phyloP scores from a whole-genome alignment of 2,888 invertebrate genomes.

The Anodontia alba region DNA sequence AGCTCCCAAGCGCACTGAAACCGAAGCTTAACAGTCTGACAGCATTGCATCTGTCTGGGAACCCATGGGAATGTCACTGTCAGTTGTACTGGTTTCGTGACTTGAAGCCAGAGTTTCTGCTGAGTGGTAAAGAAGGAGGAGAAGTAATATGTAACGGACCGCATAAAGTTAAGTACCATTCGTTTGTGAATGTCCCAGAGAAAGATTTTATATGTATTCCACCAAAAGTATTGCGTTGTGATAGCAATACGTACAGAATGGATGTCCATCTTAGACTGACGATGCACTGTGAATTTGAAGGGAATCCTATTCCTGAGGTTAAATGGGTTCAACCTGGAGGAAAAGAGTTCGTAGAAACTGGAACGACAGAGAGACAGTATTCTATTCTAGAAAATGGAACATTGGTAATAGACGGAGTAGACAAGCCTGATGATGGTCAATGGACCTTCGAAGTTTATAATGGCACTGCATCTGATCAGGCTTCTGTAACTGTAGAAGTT shows the following conservation, averaged over 20 bases:
- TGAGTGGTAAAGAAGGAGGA: conserved; percentile 34
- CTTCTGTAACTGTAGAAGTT: conserved; percentile 40
- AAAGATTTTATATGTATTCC: conserved; percentile 60
- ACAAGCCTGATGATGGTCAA: conserved; percentile 45
- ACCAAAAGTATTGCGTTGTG: conserved; percentile 61
- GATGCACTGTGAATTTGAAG: conserved; percentile 60
- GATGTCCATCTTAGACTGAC: conserved; percentile 40
- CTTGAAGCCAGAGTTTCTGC: conserved; percentile 35
- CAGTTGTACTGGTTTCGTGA: conserved; percentile 65
- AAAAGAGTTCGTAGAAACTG: conserved; percentile 37
- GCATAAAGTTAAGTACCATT: conserved; percentile 46
- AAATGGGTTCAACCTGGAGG: conserved; percentile 62
- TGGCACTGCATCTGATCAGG: conserved; percentile 44
- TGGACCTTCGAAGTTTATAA: conserved; percentile 58
- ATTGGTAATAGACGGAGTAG: conserved; percentile 49
- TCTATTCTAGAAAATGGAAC: conserved; percentile 56
- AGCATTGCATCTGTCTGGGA: conserved; percentile 55
- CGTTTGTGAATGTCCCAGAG: conserved; percentile 57
- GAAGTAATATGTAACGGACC: conserved; percentile 66
- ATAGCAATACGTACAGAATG: conserved; percentile 36
- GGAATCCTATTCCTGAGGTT: conserved; percentile 65
- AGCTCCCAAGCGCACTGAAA: conserved; percentile 49
- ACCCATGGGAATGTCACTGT: conserved; percentile 72
- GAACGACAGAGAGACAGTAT: conserved; percentile 38
- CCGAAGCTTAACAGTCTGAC: conserved; percentile 49